Percentiles rank a stretch among this genome's conserved stretches.
These are phyloP conservation scores for Mizuhopecten yessoensis DNA, from an alignment of 1,140 invertebrate genomes.

Conservation along the genomic window DNA sequence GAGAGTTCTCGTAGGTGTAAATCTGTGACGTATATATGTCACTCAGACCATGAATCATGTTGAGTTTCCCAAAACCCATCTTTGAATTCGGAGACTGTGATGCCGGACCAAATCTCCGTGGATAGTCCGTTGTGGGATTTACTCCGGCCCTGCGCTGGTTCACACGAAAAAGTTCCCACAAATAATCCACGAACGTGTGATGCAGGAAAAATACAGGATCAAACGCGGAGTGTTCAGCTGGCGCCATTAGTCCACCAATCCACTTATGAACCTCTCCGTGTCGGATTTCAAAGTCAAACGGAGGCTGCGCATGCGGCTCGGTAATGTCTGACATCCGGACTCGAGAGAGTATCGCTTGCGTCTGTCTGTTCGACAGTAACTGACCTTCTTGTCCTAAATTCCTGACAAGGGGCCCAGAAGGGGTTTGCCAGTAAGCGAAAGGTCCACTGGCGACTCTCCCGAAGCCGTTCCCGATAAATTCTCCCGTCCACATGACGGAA, in stretches of 20 bases:
- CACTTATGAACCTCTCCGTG: conserved; percentile 69
- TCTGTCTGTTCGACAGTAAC: conserved; percentile 64
- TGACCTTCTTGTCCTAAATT: conserved; percentile 67
- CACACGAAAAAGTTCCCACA: conserved; percentile 68
- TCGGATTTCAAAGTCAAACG: conserved; percentile 67
- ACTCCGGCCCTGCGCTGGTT: conserved; percentile 65
- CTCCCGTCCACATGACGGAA: conserved; percentile 80
- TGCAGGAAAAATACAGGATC: conserved; percentile 70
- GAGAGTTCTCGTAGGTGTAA: conserved; percentile 73
- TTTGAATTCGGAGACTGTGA: conserved; percentile 57
- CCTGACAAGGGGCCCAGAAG: conserved; percentile 69
- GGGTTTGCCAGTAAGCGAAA: conserved; percentile 76
- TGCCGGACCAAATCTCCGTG: conserved; percentile 58
- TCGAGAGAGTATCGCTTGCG: conserved; percentile 61
- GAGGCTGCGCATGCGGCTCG: conserved; percentile 65
- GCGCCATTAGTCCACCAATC: conserved; percentile 69
- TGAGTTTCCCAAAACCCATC: conserved; percentile 73
- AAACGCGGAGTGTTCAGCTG: conserved; percentile 62
- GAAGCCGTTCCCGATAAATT: conserved; percentile 82
- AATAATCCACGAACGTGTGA: conserved; percentile 70
- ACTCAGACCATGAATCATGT: conserved; percentile 72
- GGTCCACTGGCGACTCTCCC: conserved; percentile 82
- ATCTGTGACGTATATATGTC: conserved; percentile 70
- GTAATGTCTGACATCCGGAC: conserved; percentile 65
- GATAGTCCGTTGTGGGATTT: conserved; percentile 70